Evolutionary conservation across 2,113 vertebrate genomes (phyloP).

Genomic region (Dolichallabes microphthalmus): DNA sequence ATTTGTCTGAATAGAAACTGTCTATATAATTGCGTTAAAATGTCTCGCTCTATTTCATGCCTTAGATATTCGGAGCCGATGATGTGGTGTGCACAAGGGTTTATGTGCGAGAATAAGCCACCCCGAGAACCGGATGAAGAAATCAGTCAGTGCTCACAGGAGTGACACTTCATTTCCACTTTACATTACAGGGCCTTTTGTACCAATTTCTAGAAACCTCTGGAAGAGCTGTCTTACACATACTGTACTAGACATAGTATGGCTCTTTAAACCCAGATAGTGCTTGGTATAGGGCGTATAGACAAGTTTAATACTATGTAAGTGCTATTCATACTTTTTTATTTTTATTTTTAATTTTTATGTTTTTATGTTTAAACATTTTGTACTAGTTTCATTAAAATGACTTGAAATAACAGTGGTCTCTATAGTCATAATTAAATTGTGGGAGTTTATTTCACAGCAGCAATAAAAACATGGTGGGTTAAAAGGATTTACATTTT

Average conservation of each 20-base stretch:
- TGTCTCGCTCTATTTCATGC: slow-evolving; percentile 45
- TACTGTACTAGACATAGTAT: not conserved
- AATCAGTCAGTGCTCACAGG: slow-evolving; percentile 20
- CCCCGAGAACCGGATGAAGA: slow-evolving; percentile 23
- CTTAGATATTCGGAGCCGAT: slow-evolving; percentile 88
- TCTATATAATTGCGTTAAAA: slow-evolving; percentile 14
- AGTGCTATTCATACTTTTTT: slow-evolving; percentile 11
- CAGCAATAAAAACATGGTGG: not conserved
- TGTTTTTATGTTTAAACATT: slow-evolving; percentile 1
- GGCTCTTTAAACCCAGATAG: not conserved
- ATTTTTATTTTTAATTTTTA: not conserved
- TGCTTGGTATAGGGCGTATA: not conserved
- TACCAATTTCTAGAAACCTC: slow-evolving; percentile 5
- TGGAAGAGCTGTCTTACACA: slow-evolving; percentile 11
- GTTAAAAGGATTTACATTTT: not conserved
- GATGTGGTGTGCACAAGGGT: slow-evolving; percentile 92
- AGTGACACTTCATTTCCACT: slow-evolving; percentile 12
- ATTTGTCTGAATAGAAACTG: not conserved
- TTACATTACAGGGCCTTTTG: slow-evolving; percentile 40
- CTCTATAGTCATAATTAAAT: not conserved
- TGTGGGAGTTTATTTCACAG: slow-evolving; percentile 1
- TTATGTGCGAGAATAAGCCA: slow-evolving; percentile 84
- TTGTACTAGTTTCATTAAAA: slow-evolving; percentile 30
- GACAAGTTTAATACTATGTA: not conserved
- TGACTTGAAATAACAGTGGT: not conserved